Conservation (phyloP, 2,113 vertebrate species). For the Vulpes vulpes region DNA sequence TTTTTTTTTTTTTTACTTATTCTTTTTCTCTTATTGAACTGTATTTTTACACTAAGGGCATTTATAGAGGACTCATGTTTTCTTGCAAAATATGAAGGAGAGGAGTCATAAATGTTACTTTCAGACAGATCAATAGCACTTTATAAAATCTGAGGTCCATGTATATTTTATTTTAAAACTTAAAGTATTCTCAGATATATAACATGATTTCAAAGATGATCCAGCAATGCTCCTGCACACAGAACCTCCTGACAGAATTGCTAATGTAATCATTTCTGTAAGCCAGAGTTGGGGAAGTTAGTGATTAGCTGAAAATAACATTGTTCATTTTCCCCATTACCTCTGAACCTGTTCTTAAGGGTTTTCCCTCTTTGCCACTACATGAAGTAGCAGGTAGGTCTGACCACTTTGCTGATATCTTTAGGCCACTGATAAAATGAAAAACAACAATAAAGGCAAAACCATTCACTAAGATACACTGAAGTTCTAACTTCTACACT, state of each 20-base stretch:
- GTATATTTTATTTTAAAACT: constrained; percentile 11
- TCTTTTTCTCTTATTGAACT: not conserved
- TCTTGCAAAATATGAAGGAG: not conserved
- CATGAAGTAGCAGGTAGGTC: not conserved
- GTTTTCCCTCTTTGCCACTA: not conserved
- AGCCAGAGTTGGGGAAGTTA: not conserved
- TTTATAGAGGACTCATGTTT: not conserved
- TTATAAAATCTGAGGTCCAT: not conserved
- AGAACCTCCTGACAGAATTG: not conserved
- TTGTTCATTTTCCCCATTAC: not conserved
- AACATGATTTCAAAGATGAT: not conserved
- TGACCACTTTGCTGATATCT: not conserved
- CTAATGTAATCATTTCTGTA: not conserved
- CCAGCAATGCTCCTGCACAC: not conserved
- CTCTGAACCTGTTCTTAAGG: not conserved
- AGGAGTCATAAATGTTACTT: not conserved
- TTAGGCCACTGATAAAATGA: not conserved
- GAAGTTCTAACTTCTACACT: not conserved
- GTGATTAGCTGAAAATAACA: not conserved
- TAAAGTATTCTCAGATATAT: not conserved
- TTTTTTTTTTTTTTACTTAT: no score
- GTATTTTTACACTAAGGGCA: not conserved
- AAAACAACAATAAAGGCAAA: not conserved
- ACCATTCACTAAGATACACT: not conserved
- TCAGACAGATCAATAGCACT: not conserved